Evolutionary conservation across 2,113 vertebrate genomes (phyloP).

Genomic region (Carassius carassius): DNA sequence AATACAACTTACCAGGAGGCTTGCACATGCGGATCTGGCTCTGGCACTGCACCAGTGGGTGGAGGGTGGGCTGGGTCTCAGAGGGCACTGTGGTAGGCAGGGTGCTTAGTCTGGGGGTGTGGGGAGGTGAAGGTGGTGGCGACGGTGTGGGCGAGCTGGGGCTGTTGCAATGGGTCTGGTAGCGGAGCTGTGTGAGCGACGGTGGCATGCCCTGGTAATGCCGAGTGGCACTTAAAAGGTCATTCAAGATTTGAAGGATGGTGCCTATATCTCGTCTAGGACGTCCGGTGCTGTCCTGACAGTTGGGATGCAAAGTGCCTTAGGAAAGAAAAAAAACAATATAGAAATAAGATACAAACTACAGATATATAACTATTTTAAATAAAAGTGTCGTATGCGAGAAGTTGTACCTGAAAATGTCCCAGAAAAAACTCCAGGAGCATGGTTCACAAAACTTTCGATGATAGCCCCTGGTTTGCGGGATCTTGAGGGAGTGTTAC

Average conservation of each 20-base stretch:
- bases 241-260: constrained; percentile 97
- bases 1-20: constrained; percentile 81
- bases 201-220: constrained; percentile 99
- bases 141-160: constrained; percentile 73
- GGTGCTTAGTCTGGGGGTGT: constrained; percentile 62
- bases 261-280: constrained; percentile 94
- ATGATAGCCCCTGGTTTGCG: constrained; percentile 85
- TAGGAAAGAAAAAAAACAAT: constrained; percentile 21
- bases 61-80: constrained; percentile 72
- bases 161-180: constrained; percentile 89
- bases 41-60: constrained; percentile 85
- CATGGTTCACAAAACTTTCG: constrained; percentile 88
- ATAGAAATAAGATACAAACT: no score
- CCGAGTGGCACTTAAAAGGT: constrained; percentile 94
- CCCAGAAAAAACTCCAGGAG: constrained; percentile 68
- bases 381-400: neutral
- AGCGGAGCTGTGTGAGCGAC: constrained; percentile 93
- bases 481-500: constrained; percentile 65
- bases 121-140: constrained; percentile 77
- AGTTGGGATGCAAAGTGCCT: constrained; percentile 99
- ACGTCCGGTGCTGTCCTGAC: constrained; percentile 95
- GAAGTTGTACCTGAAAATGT: constrained; percentile 57
- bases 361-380: neutral
- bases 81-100: constrained; percentile 84
- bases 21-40: constrained; percentile 93